Conservation (phyloP, 2,888 invertebrate species). For the Ochropleura plecta region DNA sequence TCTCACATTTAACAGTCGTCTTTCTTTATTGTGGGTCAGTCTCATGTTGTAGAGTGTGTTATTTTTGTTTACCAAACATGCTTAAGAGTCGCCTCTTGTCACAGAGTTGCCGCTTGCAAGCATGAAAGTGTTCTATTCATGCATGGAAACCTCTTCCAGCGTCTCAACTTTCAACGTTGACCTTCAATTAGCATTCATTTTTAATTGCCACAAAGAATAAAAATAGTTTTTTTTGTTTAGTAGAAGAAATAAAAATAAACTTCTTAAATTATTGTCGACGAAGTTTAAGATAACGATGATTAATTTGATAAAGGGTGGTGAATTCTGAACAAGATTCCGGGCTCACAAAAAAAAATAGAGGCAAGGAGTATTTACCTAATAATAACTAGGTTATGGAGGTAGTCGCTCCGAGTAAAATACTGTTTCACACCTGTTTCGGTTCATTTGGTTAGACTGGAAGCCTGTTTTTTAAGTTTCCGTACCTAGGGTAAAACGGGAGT, state of each 20-base stretch:
- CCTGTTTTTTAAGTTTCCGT: no score
- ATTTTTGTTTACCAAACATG: conserved; percentile 9
- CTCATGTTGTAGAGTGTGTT: neutral
- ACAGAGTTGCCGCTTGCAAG: neutral
- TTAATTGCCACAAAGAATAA: conserved; percentile 9
- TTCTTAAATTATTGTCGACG: neutral
- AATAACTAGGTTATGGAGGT: no score
- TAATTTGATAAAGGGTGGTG: neutral
- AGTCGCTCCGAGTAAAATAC: no score
- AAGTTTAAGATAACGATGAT: neutral
- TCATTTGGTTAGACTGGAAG: no score
- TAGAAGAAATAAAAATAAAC: no score
- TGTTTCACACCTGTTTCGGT: no score
- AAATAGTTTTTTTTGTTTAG: no score
- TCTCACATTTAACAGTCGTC: neutral
- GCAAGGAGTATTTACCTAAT: no score
- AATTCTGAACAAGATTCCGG: no score
- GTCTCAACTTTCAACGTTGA: neutral
- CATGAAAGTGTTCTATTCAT: conserved; percentile 25
- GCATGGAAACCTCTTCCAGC: neutral
- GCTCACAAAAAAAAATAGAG: no score
- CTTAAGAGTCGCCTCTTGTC: neutral
- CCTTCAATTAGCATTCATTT: conserved; percentile 20
- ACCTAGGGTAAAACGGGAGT: no score
- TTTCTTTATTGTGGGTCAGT: neutral